Percentiles rank a stretch among this genome's conserved stretches.
Conservation (phyloP, 2,113 vertebrate genomes). For the Sminthopsis crassicaudata region DNA sequence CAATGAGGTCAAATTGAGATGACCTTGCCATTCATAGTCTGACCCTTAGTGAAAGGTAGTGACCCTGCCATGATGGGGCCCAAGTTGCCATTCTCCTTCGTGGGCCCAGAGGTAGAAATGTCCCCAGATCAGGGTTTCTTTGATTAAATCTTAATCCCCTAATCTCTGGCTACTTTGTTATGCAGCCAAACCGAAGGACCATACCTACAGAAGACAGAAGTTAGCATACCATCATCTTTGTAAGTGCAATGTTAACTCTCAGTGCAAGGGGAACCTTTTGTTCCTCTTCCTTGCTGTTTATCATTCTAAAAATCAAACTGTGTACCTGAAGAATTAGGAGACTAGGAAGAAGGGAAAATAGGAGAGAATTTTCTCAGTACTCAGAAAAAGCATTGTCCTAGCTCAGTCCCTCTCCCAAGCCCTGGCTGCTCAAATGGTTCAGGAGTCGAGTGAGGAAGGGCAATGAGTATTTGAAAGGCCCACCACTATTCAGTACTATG, state of each 20-base stretch:
- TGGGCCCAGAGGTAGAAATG: neutral
- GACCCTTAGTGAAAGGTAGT: neutral
- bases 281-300: neutral
- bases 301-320: neutral
- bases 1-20: neutral
- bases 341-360: conserved; percentile 3
- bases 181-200: neutral
- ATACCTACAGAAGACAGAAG: neutral
- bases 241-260: neutral
- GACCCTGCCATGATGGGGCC: neutral
- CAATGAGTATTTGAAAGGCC: neutral
- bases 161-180: conserved; percentile 21
- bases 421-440: neutral
- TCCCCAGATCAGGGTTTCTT: neutral
- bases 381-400: neutral
- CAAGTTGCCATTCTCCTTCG: neutral
- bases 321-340: fast-evolving
- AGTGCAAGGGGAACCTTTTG: neutral
- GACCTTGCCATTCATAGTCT: neutral
- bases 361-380: neutral
- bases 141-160: neutral
- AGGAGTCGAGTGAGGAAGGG: neutral
- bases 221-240: neutral
- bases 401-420: neutral
- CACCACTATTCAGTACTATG: neutral